Base-by-base conservation (phyloP, 2,888 invertebrate species). In the Cephalotes varians region DNA sequence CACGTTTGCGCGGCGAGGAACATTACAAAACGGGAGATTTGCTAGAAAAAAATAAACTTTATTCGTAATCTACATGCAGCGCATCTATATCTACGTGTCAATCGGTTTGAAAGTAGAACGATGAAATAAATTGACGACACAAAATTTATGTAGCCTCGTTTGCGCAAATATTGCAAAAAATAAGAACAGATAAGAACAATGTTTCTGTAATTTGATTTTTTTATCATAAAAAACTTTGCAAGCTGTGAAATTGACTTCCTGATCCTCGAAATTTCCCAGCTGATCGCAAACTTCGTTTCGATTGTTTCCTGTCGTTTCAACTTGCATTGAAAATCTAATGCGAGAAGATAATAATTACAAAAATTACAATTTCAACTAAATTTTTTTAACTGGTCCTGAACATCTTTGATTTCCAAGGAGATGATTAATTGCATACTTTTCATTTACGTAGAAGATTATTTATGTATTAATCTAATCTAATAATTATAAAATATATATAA, bases 21-120 rank as follows among this genome's bases (percentile, higher is more conserved):
- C 5, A 4, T 60, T 62, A n/a, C 34, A 58, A 58, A 62, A 62
- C 7, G 40, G 21, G 18, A n/a, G 15, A 69, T 49, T 40, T 54
- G 21, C 9, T 69, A 79, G 15, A 44, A 77, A 54, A 71, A 54
- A 54, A 72, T 72, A 83, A 83, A n/a, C 6, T 54, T 73, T 69
- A 60, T 76, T 65, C 31, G 9, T 25, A 1, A 6, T 7, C 5
- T 18, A n/a, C 25, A 15, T 12, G 12, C 9, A 12, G 34, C 18
- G n/a, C 15, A 5, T 49, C 15, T 49, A 58, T 18, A 58, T 40
- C 15, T 28, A 49, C 21, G 7, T 37, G 25, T 54, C 10, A 40
- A 18, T 40, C 10, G 2, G 31, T 34, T 69, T 51, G 15, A 18
- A 15, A 69, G 21, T 37, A 25, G 28, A 49, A 65, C 21, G 2